phyloP scores from a whole-genome alignment of 2,113 vertebrate species.

The Fregetta grallaria region DNA sequence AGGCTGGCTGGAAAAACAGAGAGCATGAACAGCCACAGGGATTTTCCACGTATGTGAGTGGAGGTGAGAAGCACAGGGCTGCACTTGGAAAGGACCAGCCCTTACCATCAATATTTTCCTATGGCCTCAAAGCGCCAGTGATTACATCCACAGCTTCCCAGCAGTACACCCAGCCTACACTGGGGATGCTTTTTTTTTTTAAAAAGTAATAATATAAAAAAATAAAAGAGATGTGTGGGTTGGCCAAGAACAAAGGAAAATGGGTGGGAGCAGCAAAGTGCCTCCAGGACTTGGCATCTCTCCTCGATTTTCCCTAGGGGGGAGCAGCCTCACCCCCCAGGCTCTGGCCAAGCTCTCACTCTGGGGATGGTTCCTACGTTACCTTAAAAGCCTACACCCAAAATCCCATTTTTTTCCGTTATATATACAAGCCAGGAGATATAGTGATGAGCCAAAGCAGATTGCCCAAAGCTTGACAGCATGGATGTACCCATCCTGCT shows the following conservation, averaged over 20 bases:
- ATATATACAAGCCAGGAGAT: fast-evolving
- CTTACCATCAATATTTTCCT: not conserved
- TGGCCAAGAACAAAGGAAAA: not conserved
- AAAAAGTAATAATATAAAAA: too few species aligned
- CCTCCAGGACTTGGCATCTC: not conserved
- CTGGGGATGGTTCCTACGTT: fast-evolving
- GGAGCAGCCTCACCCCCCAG: not conserved
- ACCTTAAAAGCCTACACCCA: not conserved
- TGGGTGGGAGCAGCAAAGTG: not conserved
- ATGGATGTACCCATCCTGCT: fast-evolving
- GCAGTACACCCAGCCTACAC: not conserved
- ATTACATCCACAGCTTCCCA: not conserved
- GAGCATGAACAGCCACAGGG: fast-evolving
- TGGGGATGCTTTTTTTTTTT: not conserved
- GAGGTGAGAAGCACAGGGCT: not conserved
- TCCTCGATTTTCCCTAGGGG: fast-evolving
- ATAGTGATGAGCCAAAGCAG: fast-evolving
- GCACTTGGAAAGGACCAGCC: not conserved
- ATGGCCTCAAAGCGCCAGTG: not conserved
- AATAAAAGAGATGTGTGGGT: not conserved
- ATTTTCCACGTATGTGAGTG: fast-evolving
- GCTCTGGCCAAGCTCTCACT: not conserved
- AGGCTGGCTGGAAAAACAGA: not conserved
- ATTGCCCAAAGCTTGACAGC: fast-evolving
- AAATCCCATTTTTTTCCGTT: fast-evolving